phyloP scores from a whole-genome alignment of 2,113 vertebrate species.

The Takifugu flavidus region DNA sequence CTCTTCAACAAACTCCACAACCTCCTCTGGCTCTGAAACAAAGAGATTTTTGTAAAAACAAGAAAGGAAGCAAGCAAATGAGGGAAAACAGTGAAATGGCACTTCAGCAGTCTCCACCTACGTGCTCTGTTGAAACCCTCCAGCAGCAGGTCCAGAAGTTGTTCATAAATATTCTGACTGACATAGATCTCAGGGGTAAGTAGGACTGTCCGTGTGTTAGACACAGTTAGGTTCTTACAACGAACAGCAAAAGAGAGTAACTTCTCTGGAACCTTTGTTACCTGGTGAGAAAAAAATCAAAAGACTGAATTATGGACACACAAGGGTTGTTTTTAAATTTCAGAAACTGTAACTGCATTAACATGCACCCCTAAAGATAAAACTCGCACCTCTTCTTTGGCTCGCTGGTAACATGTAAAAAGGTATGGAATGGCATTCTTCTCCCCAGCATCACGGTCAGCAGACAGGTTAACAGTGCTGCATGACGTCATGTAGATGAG shows the following conservation, averaged over 20 bases:
- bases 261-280: constrained; percentile 96
- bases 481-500: constrained; percentile 92
- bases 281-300: constrained; percentile 66
- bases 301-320: constrained; percentile 6
- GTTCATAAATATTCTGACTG: constrained; percentile 88
- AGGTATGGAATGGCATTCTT: constrained; percentile 87
- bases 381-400: constrained; percentile 86
- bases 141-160: constrained; percentile 91
- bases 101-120: constrained; percentile 66
- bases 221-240: constrained; percentile 88
- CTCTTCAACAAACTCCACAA: constrained; percentile 90
- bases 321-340: constrained; percentile 11
- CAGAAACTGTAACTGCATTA: not conserved
- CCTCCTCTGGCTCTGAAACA: constrained; percentile 84
- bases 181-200: constrained; percentile 96
- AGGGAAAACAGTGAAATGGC: not conserved
- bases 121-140: constrained; percentile 82
- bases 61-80: not conserved
- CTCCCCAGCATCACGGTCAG: constrained; percentile 93
- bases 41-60: not conserved
- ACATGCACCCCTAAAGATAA: not conserved
- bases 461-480: constrained; percentile 84
- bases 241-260: constrained; percentile 87
- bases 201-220: constrained; percentile 86
- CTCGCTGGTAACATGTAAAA: constrained; percentile 89